Percentiles rank a stretch among this genome's conserved stretches.
Evolutionary conservation across 2,113 vertebrate species (phyloP).

Genomic region (Epinephelus fuscoguttatus): DNA sequence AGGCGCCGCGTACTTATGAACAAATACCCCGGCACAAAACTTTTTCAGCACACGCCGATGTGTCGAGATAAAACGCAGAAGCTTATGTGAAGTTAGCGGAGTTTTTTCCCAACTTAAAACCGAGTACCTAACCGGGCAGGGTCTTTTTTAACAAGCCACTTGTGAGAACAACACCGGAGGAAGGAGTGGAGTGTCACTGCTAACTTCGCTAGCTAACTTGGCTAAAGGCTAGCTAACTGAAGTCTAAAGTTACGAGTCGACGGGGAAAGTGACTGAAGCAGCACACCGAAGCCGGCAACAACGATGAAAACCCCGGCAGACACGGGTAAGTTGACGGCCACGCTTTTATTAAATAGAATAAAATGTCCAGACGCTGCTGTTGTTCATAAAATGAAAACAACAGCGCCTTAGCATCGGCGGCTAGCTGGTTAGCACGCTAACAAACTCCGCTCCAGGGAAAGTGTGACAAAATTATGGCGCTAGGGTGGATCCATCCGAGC

Average conservation of each 20-base stretch:
- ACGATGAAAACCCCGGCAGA: constrained; percentile 85
- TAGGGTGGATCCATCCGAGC: constrained; percentile 50
- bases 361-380: neutral
- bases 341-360: neutral
- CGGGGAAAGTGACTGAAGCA: constrained; percentile 54
- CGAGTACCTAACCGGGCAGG: neutral
- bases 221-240: constrained; percentile 63
- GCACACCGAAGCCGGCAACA: constrained; percentile 34
- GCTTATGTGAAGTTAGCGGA: neutral
- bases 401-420: constrained; percentile 53
- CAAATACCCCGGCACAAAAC: constrained; percentile 15
- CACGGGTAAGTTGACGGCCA: constrained; percentile 74
- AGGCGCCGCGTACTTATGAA: neutral
- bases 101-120: neutral
- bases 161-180: constrained; percentile 71
- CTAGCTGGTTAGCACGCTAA: constrained; percentile 73
- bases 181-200: constrained; percentile 67
- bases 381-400: constrained; percentile 50
- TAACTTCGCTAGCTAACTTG: constrained; percentile 60
- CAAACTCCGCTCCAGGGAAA: constrained; percentile 68
- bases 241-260: constrained; percentile 65
- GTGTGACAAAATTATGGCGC: constrained; percentile 78
- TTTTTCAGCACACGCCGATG: constrained; percentile 17
- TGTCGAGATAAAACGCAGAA: neutral
- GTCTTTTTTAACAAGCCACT: constrained; percentile 31